Evolutionary conservation across 2,797 vertebrate genomes (phyloP), one percentile per base, ranked within the genome.

Genomic region (Sebastolobus altivelis): DNA sequence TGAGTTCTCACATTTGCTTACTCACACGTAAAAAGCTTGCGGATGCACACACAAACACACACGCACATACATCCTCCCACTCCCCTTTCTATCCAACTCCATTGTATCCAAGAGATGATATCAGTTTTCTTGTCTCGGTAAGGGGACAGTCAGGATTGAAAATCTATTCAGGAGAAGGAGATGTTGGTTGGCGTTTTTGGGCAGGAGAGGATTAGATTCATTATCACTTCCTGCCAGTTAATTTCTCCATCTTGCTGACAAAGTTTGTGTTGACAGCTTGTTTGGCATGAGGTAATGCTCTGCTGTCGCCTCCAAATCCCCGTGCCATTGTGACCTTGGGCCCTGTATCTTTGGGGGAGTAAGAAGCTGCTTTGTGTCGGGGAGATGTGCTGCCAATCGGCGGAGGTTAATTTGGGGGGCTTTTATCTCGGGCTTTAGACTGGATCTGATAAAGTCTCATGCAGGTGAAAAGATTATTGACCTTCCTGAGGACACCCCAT

Each of bases 381-480:
- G 86, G 93, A 94, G 95, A 97, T 95, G 89, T 95, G 94, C 95
- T 97, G 96, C 96, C 97, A 97, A 91, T 97, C 96, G 94, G 90
- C 94, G 94, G 95, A 96, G 94, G 96, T 97, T 98, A 98, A 98
- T 97, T 96, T 96, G 95, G 95, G 92, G 95, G 96, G 96, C 96
- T 97, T 97, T 98, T 97, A 97, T 98, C 96, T 95, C 69, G 18
- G 92, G 95, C 96, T 97, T 96, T 97, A 95, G 96, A 96, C 96
- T 93, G 94, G 95, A 99, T 99, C 98, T 98, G 98, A 99, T 99
- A 98, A 98, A 97, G 97, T 97, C 96, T 95, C 95, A 94, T 94
- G 93, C 96, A 97, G 97, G 97, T 98, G 97, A 98, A 98, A 97
- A 98, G 97, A 98, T 98, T 97, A 98, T 98, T 98, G 98, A 98